A percentile compares a stretch with the other conserved stretches of the same genome.
These are phyloP conservation scores for Exaiptasia diaphana DNA, from an alignment of 64 coral and sea anemone species.

Conservation along the genomic window DNA sequence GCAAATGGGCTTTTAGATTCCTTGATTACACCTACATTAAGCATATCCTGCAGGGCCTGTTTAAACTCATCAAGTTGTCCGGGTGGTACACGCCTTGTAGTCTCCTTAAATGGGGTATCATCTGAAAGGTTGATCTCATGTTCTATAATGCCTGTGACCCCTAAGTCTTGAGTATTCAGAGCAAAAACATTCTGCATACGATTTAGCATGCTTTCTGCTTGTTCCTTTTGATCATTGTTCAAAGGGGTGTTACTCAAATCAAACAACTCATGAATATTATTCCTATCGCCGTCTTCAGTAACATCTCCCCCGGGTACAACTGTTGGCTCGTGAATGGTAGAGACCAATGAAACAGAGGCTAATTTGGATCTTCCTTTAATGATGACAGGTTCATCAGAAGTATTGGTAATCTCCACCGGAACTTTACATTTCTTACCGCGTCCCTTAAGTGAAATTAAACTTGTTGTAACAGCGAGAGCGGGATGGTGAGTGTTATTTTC, in stretches of 20 bases:
- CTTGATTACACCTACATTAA: conserved; percentile 16
- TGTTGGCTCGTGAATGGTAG: too few species aligned
- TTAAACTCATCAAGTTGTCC: conserved; percentile 12
- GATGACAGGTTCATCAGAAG: not conserved
- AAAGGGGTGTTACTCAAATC: conserved; percentile 14
- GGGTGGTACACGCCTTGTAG: conserved; percentile 27
- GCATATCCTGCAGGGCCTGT: conserved; percentile 8
- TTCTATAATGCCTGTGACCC: not conserved
- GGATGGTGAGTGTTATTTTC: not conserved
- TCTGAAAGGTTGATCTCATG: conserved; percentile 31
- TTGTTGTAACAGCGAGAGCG: conserved; percentile 2
- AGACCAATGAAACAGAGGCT: not conserved
- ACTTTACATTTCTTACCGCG: not conserved
- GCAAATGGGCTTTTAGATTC: conserved; percentile 27
- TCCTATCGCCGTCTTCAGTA: too few species aligned
- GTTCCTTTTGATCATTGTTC: conserved; percentile 11
- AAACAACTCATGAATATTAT: not conserved
- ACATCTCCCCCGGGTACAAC: too few species aligned
- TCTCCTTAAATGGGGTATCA: not conserved
- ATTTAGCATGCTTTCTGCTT: conserved; percentile 3
- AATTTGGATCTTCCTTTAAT: not conserved
- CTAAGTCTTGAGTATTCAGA: not conserved
- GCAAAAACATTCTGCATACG: conserved; percentile 30
- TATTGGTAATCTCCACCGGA: conserved; percentile 37
- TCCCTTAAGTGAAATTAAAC: not conserved